Conservation (phyloP, 2,113 vertebrate species). For the Tiliqua scincoides region DNA sequence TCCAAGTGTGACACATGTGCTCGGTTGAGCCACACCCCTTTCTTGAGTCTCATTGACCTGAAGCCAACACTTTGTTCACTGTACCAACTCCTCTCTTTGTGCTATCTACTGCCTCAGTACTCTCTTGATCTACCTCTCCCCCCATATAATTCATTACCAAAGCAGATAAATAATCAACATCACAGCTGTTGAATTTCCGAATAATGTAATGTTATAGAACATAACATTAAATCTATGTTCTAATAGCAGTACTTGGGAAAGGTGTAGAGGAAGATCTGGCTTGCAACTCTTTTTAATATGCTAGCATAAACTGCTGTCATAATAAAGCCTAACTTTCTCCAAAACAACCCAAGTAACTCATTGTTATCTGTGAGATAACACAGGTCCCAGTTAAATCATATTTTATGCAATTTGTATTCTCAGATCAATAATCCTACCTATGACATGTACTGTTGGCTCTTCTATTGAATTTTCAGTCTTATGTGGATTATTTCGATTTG, state of each 20-base stretch:
- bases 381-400: not conserved
- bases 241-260: not conserved
- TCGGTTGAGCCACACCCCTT: no score
- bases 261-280: not conserved
- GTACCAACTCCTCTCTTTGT: no score
- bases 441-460: not conserved
- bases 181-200: not conserved
- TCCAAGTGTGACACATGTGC: no score
- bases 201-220: not conserved
- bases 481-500: not conserved
- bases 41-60: no score
- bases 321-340: not conserved
- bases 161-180: not conserved
- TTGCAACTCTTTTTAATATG: slow-evolving; percentile 17
- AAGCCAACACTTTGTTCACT: no score
- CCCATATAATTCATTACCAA: not conserved
- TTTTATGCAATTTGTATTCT: not conserved
- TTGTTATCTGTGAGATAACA: not conserved
- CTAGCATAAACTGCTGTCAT: not conserved
- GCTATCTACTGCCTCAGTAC: no score
- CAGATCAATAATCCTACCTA: not conserved
- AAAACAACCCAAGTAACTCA: rapidly evolving
- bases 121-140: no score
- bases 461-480: slow-evolving; percentile 6
- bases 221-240: not conserved